Evolutionary conservation across 2,888 invertebrate species (phyloP).

Genomic region (Boloria euphrosyne): DNA sequence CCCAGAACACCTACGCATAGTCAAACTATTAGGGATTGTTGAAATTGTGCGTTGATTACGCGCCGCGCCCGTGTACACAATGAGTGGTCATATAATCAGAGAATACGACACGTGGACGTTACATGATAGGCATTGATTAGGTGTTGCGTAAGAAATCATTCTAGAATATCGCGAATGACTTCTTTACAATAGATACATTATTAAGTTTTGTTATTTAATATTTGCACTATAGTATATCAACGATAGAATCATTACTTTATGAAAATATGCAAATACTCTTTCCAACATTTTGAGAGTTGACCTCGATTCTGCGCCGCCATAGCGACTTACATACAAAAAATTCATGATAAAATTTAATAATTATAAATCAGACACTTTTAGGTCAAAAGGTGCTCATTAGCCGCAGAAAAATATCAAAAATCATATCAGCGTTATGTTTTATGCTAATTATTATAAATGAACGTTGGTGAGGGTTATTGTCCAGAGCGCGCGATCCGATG

Average conservation of each 20-base stretch:
- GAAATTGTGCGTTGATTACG: conserved; percentile 11
- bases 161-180: background rate
- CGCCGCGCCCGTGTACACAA: conserved; percentile 8
- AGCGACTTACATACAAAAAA: conserved; percentile 18
- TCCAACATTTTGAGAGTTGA: conserved; percentile 17
- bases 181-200: background rate
- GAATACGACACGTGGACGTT: conserved; percentile 22
- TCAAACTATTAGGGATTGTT: background rate
- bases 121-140: conserved; percentile 18
- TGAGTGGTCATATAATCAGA: conserved; percentile 18
- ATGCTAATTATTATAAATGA: conserved; percentile 74
- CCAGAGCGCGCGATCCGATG: conserved; percentile 77
- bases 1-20: background rate
- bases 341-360: conserved; percentile 37
- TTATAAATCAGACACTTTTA: conserved; percentile 38
- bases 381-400: conserved; percentile 40
- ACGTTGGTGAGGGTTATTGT: conserved; percentile 76
- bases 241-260: background rate
- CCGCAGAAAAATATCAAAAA: conserved; percentile 48
- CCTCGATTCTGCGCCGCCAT: conserved; percentile 19
- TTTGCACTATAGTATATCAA: too few species aligned
- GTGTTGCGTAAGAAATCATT: conserved; percentile 9
- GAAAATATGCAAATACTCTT: conserved; percentile 7
- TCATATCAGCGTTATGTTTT: conserved; percentile 56
- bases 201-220: background rate